Evolutionary conservation across 2,113 vertebrate genomes (phyloP).

Genomic region (Nesogale talazaci): DNA sequence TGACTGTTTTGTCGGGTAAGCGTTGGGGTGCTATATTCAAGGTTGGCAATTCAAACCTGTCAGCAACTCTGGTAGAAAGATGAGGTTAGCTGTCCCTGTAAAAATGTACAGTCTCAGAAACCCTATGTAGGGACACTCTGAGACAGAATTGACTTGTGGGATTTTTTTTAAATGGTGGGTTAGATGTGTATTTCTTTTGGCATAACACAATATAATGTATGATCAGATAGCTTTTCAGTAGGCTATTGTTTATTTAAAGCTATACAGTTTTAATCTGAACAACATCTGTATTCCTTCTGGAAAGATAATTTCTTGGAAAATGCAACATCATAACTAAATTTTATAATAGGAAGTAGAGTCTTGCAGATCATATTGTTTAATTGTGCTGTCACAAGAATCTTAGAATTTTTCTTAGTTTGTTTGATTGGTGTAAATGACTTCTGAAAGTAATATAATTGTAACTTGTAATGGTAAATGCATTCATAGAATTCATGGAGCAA

Average conservation of each 20-base stretch:
- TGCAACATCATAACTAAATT: conserved; percentile 38
- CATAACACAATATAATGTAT: background rate
- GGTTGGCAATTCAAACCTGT: no score
- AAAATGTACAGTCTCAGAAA: no score
- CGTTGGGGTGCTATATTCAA: background rate
- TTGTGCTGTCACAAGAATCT: conserved; percentile 44
- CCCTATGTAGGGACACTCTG: no score
- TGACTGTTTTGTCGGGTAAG: conserved; percentile 11
- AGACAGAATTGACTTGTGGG: no score
- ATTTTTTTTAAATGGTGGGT: no score
- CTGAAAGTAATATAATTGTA: conserved; percentile 74
- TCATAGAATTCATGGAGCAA: conserved; percentile 68
- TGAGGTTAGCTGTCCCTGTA: no score
- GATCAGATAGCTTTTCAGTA: conserved; percentile 38
- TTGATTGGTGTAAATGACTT: conserved; percentile 71
- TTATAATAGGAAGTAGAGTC: conserved; percentile 30
- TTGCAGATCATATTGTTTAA: conserved; percentile 60
- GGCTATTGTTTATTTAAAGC: background rate
- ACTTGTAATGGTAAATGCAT: conserved; percentile 63
- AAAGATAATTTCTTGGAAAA: conserved; percentile 54
- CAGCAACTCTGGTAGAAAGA: no score
- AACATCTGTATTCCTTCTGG: conserved; percentile 19
- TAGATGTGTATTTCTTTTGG: conserved; percentile 14
- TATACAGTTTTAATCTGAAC: conserved; percentile 19
- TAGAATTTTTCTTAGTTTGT: conserved; percentile 57